Conservation (phyloP, 2,797 vertebrate species). For the Danio albolineatus region DNA sequence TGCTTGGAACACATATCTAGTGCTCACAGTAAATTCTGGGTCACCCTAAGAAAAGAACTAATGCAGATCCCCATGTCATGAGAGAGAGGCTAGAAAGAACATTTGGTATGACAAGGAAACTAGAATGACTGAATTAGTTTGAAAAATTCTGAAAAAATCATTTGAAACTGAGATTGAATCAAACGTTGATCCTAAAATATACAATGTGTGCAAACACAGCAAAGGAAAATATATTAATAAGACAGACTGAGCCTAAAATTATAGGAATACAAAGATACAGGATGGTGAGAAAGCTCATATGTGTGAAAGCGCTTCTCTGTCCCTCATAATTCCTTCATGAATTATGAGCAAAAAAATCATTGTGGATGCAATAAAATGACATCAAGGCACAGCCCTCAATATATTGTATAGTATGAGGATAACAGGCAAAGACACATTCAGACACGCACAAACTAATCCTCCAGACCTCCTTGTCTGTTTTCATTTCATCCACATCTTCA, state of each 20-base stretch:
- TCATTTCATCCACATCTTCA: not conserved
- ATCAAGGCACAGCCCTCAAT: slow-evolving; percentile 26
- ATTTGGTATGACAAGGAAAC: not conserved
- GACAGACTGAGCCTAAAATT: slow-evolving; percentile 49
- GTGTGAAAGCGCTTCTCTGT: not conserved
- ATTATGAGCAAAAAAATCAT: slow-evolving; percentile 49
- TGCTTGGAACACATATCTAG: slow-evolving; percentile 41
- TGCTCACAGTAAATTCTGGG: slow-evolving; percentile 52
- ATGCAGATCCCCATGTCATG: slow-evolving; percentile 13
- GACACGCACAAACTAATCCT: slow-evolving; percentile 25
- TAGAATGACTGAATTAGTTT: not conserved
- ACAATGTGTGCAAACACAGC: not conserved
- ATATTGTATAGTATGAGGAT: not conserved
- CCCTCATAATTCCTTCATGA: slow-evolving; percentile 47
- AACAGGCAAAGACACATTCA: slow-evolving; percentile 38
- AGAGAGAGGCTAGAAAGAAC: slow-evolving; percentile 4
- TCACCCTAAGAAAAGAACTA: slow-evolving; percentile 29
- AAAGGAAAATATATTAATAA: slow-evolving; percentile 43
- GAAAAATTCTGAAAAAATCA: not conserved
- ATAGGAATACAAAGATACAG: slow-evolving; percentile 37
- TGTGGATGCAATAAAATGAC: slow-evolving; percentile 46
- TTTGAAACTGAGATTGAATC: not conserved
- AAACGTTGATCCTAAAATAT: not conserved
- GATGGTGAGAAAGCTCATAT: slow-evolving; percentile 15
- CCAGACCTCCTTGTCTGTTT: slow-evolving; percentile 17